Base-by-base conservation (phyloP, 2,797 vertebrate species). In the Coluber constrictor region DNA sequence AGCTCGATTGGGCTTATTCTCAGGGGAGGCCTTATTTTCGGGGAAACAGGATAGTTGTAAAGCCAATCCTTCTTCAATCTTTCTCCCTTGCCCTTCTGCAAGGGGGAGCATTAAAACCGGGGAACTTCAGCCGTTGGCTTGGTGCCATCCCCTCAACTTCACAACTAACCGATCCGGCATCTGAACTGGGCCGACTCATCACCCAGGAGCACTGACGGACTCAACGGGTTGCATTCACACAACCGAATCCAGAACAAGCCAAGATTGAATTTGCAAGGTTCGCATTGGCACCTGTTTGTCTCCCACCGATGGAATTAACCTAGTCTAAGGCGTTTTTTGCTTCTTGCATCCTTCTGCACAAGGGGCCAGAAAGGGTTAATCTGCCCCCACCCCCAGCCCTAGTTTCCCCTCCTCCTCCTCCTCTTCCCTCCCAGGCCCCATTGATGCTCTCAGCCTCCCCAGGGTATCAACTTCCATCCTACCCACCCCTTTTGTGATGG, bases 401-500 rank as follows among this genome's bases (percentile, higher is more conserved):
- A 20, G 61, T 10, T 37, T 37, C 20, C 9, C 60, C 8, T 15
- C 20, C 16, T 54, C 20, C 32, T 2, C 10, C 5, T 16, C 51
- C 86, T 1, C n/a, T 60, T 9, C 9, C 25, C 54, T 5, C 4
- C 12, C 43, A 13, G 1, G 20, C 2, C 37, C 74, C 83, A 47
- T 51, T 83, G 90, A 91, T 88, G 86, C 92, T 43, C 29, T 74
- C 25, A 18, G 92, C 59, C 70, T 91, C 93, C 70, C 87, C 89
- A 51, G 93, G 87, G 93, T 47, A 56, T 89, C 59, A 12, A 87
- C 93, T 15, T 29, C 16, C 70, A 88, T 16, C 90, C 56, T 56
- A 88, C 63, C 92, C 63, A n/a, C 27, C 27, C 90, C 51, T 63
- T 86, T 92, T 89, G 90, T 89, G 60, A n/a, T 94, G 96, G 95